Percentiles rank a stretch among this genome's conserved stretches.
Conservation (phyloP, 2,797 vertebrate genomes). For the Anomalospiza imberbis region DNA sequence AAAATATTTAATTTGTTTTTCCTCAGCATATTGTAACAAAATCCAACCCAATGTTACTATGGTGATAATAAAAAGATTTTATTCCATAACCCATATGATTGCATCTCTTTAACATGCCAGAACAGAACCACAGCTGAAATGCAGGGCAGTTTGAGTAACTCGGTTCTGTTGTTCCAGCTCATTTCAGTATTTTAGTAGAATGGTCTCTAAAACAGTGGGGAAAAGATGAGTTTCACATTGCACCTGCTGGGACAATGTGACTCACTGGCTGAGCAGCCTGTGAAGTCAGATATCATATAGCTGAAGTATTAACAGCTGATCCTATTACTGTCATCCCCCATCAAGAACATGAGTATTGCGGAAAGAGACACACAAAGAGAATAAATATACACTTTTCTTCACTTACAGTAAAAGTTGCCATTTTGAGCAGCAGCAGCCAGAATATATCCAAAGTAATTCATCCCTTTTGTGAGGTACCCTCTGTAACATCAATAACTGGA, state of each 20-base stretch:
- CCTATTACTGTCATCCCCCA: slow-evolving; percentile 9
- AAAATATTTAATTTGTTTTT: background rate
- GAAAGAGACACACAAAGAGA: background rate
- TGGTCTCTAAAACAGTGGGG: background rate
- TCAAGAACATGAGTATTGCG: slow-evolving; percentile 36
- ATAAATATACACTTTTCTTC: slow-evolving; percentile 18
- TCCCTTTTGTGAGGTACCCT: background rate
- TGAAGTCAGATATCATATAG: background rate
- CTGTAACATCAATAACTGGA: background rate
- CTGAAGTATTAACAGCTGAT: background rate
- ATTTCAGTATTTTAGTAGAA: slow-evolving; percentile 30
- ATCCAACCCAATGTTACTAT: background rate
- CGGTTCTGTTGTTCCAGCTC: background rate
- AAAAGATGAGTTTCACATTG: background rate
- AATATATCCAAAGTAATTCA: background rate
- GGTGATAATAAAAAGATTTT: background rate
- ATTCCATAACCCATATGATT: background rate
- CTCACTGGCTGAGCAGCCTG: background rate
- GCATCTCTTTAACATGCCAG: background rate
- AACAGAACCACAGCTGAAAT: background rate
- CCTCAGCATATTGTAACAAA: background rate
- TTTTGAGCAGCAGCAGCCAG: background rate
- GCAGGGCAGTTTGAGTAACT: background rate
- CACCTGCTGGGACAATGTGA: slow-evolving; percentile 11
- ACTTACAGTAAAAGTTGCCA: background rate